Base-by-base conservation (phyloP, 2,113 vertebrate species). In the Calonectris borealis region DNA sequence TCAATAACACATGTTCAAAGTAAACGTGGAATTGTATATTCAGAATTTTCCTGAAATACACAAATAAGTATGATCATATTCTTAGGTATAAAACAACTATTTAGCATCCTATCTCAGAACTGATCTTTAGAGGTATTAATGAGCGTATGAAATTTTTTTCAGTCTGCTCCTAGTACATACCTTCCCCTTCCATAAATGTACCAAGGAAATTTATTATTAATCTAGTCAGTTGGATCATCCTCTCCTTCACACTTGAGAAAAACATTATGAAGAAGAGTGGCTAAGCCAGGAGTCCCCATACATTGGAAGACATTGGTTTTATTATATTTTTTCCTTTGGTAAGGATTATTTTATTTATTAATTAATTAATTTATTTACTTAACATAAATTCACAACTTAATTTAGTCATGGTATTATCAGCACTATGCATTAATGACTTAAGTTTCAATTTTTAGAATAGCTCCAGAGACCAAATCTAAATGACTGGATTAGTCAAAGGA, bases 61-160 rank as follows among this genome's bases (percentile, higher is more conserved):
- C 98, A 80, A 88, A 49, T 26, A 85, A 78, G 54, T 55, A 58
- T 1, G 16, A 95, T 91, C 7, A 19, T 96, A 97, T 97, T 96
- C 96, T 97, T 98, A 98, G 94, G 96, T 52, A 40, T 44, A 77
- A 86, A 77, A 3, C 49, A 68, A n/a, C 34, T 80, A 19, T 34
- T 83, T 77, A 83, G 11, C 46, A 57, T 34, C 78, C 93, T 95
- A 91, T 97, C 94, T 97, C 95, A 98, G 98, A 98, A 98, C 94
- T 96, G 96, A 98, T 98, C 98, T 98, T 98, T 98, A 98, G 98
- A 98, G 96, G 96, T 96, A 98, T 98, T 97, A 96, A 95, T 80
- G 86, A 97, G 87, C 73, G 68, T 77, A 97, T 94, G 88, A 97
- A 89, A 65, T 96, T 96, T 97, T 96, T 97, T 93, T 98, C 93